These are phyloP conservation scores for Anorthoa munda DNA, from an alignment of 2,888 invertebrate genomes.

Conservation along the genomic window DNA sequence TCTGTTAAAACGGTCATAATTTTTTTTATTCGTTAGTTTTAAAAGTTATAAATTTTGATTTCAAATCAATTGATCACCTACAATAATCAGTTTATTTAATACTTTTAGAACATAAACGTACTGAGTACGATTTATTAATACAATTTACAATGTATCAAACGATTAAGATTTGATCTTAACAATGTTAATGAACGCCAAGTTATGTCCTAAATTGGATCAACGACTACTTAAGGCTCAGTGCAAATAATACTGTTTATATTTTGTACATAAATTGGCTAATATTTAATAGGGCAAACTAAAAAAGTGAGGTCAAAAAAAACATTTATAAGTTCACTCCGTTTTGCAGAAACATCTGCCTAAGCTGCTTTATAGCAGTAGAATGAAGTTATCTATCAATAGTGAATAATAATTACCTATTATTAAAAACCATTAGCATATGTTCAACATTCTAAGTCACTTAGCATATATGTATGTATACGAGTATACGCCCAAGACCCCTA, in stretches of 20 bases:
- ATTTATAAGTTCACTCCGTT: constrained; percentile 9
- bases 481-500: constrained; percentile 47
- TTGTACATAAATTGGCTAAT: background rate
- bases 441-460: constrained; percentile 42
- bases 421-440: constrained; percentile 43
- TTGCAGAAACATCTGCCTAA: constrained; percentile 40
- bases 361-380: constrained; percentile 12
- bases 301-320: background rate
- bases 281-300: background rate
- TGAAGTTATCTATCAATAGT: constrained; percentile 14
- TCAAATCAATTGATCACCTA: constrained; percentile 17
- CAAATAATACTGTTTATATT: constrained; percentile 17
- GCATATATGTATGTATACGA: constrained; percentile 34
- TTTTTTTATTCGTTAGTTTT: background rate
- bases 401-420: constrained; percentile 40
- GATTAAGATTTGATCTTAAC: constrained; percentile 25
- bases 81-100: constrained; percentile 6
- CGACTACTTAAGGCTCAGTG: constrained; percentile 1
- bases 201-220: constrained; percentile 31
- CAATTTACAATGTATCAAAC: constrained; percentile 30
- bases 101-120: too few species aligned
- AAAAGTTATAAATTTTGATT: background rate
- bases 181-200: constrained; percentile 37
- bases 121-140: constrained; percentile 11
- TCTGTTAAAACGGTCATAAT: background rate